Evolutionary conservation across 2,797 vertebrate genomes (phyloP), one percentile per base, ranked within the genome.

Genomic region (Caiman crocodilus): DNA sequence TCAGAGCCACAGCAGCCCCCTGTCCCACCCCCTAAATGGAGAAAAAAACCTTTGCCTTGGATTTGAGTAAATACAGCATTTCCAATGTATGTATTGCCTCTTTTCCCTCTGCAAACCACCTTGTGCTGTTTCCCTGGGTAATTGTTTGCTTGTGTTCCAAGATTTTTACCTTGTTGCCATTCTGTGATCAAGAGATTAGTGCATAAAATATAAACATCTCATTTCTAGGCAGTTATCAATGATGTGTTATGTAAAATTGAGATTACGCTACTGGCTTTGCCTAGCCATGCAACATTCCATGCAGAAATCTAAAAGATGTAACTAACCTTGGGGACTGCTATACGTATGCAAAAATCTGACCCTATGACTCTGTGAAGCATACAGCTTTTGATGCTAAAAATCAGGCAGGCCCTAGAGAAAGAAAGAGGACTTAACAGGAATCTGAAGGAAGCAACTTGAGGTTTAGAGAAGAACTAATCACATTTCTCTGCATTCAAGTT

Each of bases 161-260:
- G 25, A 2, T 13, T 65, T 92, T 88, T 93, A 76, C 30, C 4
- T 89, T 96, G 90, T 92, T 61, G 26, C 7, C 76, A 10, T 23
- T 71, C 81, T 82, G 55, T 94, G 90, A 95, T 96, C 42, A 92
- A 84, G 42, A 90, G 42, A 93, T 93, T 26, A 83, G 71, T 73
- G 14, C 16, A 79, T 59, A 90, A 90, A 92, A 75, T 16, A 84
- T 17, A 90, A 93, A 86, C 20, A 86, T 90, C 59, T 93, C 28
- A 74, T 90, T 94, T 90, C 73, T 75, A 82, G 64, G 3, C 42
- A 80, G 30, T 65, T 93, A 83, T 79, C 8, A 1, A n/a, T n/a
- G 86, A 79, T 77, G 21, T 7, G 73, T 87, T 92, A 85, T 76
- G 69, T 88, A 91, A 94, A 91, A 87, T 64, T 14, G 50, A 90